These are phyloP conservation scores for Villa cingulata DNA, from an alignment of 2,888 invertebrate genomes.

Conservation along the genomic window DNA sequence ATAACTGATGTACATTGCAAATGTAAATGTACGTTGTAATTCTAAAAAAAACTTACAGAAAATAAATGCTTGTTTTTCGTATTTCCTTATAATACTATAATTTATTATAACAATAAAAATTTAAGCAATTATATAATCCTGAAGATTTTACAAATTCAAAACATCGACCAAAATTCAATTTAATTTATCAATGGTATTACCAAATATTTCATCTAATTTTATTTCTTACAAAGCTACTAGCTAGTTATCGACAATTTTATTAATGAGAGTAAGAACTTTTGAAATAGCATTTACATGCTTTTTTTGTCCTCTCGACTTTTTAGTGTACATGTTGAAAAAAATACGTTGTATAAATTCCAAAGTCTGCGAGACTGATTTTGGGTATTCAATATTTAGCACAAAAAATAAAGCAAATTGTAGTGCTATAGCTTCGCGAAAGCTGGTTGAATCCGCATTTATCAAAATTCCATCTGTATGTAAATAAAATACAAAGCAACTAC, in stretches of 20 bases:
- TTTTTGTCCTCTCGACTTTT: neutral
- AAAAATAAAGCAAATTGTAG: neutral
- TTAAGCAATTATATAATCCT: too few species aligned
- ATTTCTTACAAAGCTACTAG: too few species aligned
- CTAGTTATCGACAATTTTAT: neutral
- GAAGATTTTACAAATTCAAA: too few species aligned
- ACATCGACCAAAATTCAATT: too few species aligned
- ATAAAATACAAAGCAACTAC: neutral
- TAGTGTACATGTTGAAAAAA: neutral
- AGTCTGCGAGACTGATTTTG: neutral
- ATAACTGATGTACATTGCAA: too few species aligned
- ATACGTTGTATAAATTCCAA: neutral
- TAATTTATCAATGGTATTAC: too few species aligned
- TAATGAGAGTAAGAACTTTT: neutral
- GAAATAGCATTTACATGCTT: neutral
- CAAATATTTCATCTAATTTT: too few species aligned
- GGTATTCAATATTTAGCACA: neutral
- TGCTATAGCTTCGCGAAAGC: neutral
- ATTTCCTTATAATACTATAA: too few species aligned
- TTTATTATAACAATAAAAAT: too few species aligned
- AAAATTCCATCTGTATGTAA: neutral
- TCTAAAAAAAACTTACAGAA: too few species aligned
- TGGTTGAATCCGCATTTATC: neutral
- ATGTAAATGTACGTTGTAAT: too few species aligned
- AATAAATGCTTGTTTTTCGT: too few species aligned